These are phyloP conservation scores for Fulica atra DNA, from an alignment of 2,113 vertebrate genomes.

Conservation along the genomic window DNA sequence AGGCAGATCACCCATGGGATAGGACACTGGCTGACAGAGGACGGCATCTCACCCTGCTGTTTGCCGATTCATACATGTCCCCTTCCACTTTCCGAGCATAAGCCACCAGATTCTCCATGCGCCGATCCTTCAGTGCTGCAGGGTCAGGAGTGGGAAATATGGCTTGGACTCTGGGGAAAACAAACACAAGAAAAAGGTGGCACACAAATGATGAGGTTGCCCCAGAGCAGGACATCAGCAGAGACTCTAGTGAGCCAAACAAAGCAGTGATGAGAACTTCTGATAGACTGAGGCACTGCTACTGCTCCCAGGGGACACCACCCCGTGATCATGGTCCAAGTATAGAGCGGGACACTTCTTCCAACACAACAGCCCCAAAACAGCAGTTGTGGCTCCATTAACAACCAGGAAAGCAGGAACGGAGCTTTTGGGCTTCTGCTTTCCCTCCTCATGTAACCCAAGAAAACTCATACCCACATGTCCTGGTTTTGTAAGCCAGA, in stretches of 20 bases:
- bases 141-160: slow-evolving; percentile 98
- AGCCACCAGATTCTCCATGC: slow-evolving; percentile 97
- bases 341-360: background rate
- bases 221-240: background rate
- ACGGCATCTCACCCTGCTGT: slow-evolving; percentile 85
- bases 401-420: no score
- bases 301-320: background rate
- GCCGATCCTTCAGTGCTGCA: slow-evolving; percentile 93
- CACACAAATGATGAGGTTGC: background rate
- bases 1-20: background rate
- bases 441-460: background rate
- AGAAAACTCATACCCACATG: background rate
- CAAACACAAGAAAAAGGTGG: no score
- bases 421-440: background rate
- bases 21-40: accelerated
- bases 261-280: background rate
- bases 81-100: slow-evolving; percentile 98
- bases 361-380: background rate
- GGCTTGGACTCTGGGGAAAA: slow-evolving; percentile 87
- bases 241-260: background rate
- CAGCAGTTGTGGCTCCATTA: background rate
- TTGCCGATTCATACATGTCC: slow-evolving; percentile 97
- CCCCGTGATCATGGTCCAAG: background rate
- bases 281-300: background rate
- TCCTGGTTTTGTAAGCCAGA: background rate